Evolutionary conservation across 2,888 invertebrate genomes (phyloP), one percentile per base, ranked within the genome.

Genomic region (Syrista parreyssii): DNA sequence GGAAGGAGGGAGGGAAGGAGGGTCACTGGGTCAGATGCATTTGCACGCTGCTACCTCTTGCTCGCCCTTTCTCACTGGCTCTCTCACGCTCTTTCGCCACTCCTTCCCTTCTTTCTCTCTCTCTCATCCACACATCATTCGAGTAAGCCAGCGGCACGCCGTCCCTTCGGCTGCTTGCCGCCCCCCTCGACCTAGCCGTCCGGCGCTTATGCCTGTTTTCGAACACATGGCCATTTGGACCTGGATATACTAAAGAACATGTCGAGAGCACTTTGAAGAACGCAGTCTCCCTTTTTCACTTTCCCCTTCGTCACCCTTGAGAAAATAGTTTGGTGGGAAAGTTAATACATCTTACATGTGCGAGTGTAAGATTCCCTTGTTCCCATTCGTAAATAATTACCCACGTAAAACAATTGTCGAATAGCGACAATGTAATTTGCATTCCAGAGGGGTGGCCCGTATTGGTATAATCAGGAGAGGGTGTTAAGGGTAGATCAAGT

Each of bases 11-110:
- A 68, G 32, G 75, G 75, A 68, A 15, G 75, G 12, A n/a, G 89
- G 89, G 89, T 91, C 89, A 91, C 89, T 91, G 86, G 91, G 91
- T 91, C 90, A 90, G 85, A 90, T 86, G 87, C 87, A 86, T 86
- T 86, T 86, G 85, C 86, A 83, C 80, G 85, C 85, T 87, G 83
- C 80, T 82, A 12, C 36, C 12, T 81, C 79, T 80, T 79, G 15
- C 81, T 82, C 80, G 76, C 79, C 79, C 80, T 80, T 78, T 72
- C 76, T 35, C 80, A 74, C 79, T 75, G 30, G 72, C 68, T 78
- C 79, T 69, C 76, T 79, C 78, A 40, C 55, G 74, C 75, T 74
- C 79, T 80, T 76, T 69, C 81, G 73, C 78, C 73, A 68, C 55
- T 32, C 74, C 35, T 68, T 31, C 68, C 12, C 12, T 30, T 30